Evolutionary conservation across 1,140 invertebrate species (phyloP), one percentile per base, ranked within the genome.

Genomic region (Chironomus tepperi): DNA sequence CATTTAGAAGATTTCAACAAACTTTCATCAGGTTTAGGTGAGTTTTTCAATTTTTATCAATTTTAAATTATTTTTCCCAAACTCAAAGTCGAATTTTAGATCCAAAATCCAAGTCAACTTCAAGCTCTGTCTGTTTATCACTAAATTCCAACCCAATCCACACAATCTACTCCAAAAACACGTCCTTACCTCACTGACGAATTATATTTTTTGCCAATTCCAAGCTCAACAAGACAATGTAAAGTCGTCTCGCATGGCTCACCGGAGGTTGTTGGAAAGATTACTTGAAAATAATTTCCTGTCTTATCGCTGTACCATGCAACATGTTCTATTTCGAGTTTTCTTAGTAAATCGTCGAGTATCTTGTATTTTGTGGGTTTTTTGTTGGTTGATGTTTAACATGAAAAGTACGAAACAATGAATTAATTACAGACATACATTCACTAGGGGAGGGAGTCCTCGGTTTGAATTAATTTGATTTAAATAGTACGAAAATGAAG

Each of bases 221-320:
- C 89, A 77, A 90, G 83, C 80, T 90, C 86, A 0, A 89, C 89
- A 65, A 91, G 83, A 77, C 87, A 90, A 78, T 90, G 89, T 73
- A 91, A 81, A 79, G 89, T 88, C 72, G 89, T 90, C 79, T 91
- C 89, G 77, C 89, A 90, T 57, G 85, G 82, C 74, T 90, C 89
- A 57, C 89, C 89, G 15, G 88, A 85, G 75, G 87, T 83, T 73
- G 89, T 81, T 12, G 89, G 89, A 79, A 91, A 91, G 73, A 89
- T 86, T 21, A 91, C 88, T 82, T 90, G 87, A 79, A 87, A 88
- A 78, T 88, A 90, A 80, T 88, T 86, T 65, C 88, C 86, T 24
- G 83, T 83, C 78, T 87, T 89, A 78, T 90, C 88, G 73, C 85
- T 86, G 76, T 85, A 86, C 89, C 89, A 90, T 15, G 88, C 87